Evolutionary conservation across 2,888 invertebrate genomes (phyloP).

Genomic region (Ramazzottius varieornatus): DNA sequence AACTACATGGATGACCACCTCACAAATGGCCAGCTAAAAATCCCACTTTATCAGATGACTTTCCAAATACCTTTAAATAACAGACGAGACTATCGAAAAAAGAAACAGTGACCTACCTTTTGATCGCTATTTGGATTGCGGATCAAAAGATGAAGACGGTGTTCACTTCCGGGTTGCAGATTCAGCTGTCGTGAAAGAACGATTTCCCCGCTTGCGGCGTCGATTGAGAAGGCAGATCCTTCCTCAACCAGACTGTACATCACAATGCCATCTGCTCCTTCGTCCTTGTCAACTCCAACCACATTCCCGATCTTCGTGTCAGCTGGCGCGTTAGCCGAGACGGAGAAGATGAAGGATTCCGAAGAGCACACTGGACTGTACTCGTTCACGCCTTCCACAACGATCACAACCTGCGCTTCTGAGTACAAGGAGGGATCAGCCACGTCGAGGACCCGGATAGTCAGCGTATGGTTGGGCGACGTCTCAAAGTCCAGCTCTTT

Average conservation of each 20-base stretch:
- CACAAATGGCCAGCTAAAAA: slow-evolving; percentile 50
- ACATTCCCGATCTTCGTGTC: slow-evolving; percentile 24
- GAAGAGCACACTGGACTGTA: slow-evolving; percentile 61
- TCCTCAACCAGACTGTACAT: not conserved
- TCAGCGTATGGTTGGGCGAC: slow-evolving; percentile 49
- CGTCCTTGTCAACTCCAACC: not conserved
- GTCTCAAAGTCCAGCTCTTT: slow-evolving; percentile 54
- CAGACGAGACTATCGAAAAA: not conserved
- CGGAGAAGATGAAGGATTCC: slow-evolving; percentile 61
- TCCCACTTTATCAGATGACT: not conserved
- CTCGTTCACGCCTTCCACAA: slow-evolving; percentile 26
- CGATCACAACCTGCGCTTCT: not conserved
- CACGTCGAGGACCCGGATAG: slow-evolving; percentile 38
- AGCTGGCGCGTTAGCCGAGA: slow-evolving; percentile 67
- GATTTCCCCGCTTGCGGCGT: not conserved
- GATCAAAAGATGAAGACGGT: too few relatives aligned
- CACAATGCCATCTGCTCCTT: not conserved
- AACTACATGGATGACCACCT: slow-evolving; percentile 58
- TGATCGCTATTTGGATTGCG: too few relatives aligned
- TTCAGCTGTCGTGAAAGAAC: too few relatives aligned
- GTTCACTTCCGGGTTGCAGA: too few relatives aligned
- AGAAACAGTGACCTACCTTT: too few relatives aligned
- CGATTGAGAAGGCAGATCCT: not conserved
- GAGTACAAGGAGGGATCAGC: not conserved
- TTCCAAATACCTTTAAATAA: not conserved